phyloP scores from a whole-genome alignment of 2,113 vertebrate species.

The Callocephalon fimbriatum region DNA sequence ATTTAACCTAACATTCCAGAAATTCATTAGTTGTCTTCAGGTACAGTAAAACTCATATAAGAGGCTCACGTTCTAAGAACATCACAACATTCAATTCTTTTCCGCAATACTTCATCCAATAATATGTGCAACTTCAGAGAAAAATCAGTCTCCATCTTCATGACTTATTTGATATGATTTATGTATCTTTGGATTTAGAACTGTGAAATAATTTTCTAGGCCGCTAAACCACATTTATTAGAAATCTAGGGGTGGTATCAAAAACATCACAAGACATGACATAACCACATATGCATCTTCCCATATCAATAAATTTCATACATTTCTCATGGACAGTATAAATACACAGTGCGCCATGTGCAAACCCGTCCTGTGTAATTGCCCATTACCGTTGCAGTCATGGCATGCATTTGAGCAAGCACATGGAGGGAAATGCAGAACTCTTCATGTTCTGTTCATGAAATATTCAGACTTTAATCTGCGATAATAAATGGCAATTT shows the following conservation, averaged over 20 bases:
- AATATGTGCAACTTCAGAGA: neutral
- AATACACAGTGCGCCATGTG: neutral
- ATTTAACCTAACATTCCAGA: neutral
- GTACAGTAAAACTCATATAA: neutral
- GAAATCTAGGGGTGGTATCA: neutral
- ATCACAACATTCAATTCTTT: neutral
- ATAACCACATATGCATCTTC: neutral
- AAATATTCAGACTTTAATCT: neutral
- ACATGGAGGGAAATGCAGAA: neutral
- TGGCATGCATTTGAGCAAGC: neutral
- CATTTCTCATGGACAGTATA: neutral
- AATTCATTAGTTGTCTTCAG: neutral
- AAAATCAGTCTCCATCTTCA: neutral
- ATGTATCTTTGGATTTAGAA: neutral
- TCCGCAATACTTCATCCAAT: neutral
- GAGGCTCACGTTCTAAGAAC: neutral
- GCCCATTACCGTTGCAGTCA: neutral
- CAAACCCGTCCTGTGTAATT: neutral
- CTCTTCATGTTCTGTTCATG: neutral
- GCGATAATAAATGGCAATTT: neutral
- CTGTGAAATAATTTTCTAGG: neutral
- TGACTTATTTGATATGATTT: neutral
- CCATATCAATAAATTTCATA: slow-evolving; percentile 15
- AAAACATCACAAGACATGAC: neutral
- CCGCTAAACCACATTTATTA: slow-evolving; percentile 32